These are phyloP conservation scores for Tetranychus urticae DNA, from an alignment of 1,140 invertebrate genomes.

Conservation along the genomic window DNA sequence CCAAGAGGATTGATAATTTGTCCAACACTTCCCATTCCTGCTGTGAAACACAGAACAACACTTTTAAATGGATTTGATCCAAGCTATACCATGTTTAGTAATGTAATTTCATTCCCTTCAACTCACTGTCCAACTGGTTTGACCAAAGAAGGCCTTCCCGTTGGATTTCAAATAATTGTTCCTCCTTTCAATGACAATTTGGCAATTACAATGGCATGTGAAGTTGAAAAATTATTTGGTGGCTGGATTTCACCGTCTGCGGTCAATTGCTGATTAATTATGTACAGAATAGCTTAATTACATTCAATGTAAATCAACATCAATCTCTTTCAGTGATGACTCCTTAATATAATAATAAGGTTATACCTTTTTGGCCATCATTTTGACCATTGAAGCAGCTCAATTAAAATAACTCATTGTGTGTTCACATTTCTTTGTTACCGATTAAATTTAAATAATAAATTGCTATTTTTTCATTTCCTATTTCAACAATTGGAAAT, in stretches of 20 bases:
- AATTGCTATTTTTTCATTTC: too few species aligned
- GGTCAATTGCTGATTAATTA: too few species aligned
- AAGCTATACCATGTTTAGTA: slow-evolving; percentile 28
- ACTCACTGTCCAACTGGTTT: slow-evolving; percentile 11
- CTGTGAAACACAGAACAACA: slow-evolving; percentile 57
- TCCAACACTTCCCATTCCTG: slow-evolving; percentile 49
- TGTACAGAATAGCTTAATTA: too few species aligned
- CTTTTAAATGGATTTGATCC: slow-evolving; percentile 62
- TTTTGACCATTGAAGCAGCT: too few species aligned
- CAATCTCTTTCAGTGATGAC: too few species aligned
- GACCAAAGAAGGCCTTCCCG: background rate
- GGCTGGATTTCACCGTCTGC: slow-evolving; percentile 14
- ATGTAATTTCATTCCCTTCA: slow-evolving; percentile 8
- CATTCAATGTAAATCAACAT: too few species aligned
- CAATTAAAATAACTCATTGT: too few species aligned
- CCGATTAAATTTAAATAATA: too few species aligned
- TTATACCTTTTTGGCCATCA: too few species aligned
- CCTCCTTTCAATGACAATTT: slow-evolving; percentile 13
- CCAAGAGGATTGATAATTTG: slow-evolving; percentile 58
- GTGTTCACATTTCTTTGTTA: too few species aligned
- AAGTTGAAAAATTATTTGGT: slow-evolving; percentile 16
- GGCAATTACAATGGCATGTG: slow-evolving; percentile 14
- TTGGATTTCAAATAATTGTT: slow-evolving; percentile 6
- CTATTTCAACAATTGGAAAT: too few species aligned
- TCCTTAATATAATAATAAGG: too few species aligned